Base-by-base conservation (phyloP, 2,797 vertebrate species). In the Meda fulgida region DNA sequence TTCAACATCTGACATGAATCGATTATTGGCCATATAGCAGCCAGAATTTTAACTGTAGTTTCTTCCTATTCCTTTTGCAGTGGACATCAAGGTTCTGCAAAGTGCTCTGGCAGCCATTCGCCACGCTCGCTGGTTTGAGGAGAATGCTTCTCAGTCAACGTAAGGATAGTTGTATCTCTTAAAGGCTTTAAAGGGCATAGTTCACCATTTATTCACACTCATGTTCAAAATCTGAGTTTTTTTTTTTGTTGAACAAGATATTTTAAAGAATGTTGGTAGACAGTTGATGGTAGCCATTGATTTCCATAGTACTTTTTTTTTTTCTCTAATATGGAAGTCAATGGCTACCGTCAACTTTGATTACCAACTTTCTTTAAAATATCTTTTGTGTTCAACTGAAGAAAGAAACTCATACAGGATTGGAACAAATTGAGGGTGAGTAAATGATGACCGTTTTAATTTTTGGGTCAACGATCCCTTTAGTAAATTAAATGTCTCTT, bases 61-160 rank as follows among this genome's bases (percentile, higher is more conserved):
- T 3, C 26, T 18, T 31, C 1, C 26, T 65, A 16, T 65, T 65
- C 5, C 0, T 29, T 85, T 84, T 10, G 13, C 91, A 99, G 98
- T 99, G 96, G 98, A 99, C 90, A 99, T 99, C 89, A 99, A 99
- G 89, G 98, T 99, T 77, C 93, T 99, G 84, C 98, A 99, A 91
- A 99, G 97, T 1, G 98, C 98, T 7, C 94, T 99, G n/a, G 98
- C 98, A 0, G 98, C 97, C 84, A 98, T 99, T 90, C 93, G 98
- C 5, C 98, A 99, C 0, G 97, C 98, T 3, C 97, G 98, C 78
- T 99, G 98, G 98, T 99, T 99, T 40, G 98, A 99, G 89, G 98
- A 99, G 91, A 99, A 99, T 0, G 98, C 98, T 18, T 99, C 98
- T 3, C 98, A 98, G 89, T 99, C 98, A 71, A 99, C 97, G 98